Conservation (phyloP, 2,113 vertebrate species). For the Apaloderma vittatum region DNA sequence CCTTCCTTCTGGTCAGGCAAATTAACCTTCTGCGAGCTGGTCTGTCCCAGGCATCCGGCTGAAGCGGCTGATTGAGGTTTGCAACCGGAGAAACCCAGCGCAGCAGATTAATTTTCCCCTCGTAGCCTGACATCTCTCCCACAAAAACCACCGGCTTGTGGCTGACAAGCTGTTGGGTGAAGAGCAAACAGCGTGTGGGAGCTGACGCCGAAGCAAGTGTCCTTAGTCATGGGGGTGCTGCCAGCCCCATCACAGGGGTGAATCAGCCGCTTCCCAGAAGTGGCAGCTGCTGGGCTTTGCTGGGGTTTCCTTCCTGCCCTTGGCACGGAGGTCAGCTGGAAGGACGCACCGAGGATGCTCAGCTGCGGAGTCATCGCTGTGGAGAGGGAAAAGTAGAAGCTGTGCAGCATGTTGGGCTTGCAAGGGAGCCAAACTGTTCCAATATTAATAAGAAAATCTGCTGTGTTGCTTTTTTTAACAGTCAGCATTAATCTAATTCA, state of each 20-base stretch:
- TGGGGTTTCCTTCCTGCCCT: not conserved
- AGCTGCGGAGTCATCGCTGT: not conserved
- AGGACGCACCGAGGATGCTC: not conserved
- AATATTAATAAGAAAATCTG: not conserved
- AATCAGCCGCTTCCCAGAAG: not conserved
- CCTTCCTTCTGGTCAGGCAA: not conserved
- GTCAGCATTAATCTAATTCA: not conserved
- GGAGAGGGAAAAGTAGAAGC: not conserved
- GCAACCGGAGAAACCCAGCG: not conserved
- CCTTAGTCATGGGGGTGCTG: not conserved
- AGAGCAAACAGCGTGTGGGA: slow-evolving; percentile 34
- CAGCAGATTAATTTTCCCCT: not conserved
- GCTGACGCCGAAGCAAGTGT: not conserved
- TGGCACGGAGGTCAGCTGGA: not conserved
- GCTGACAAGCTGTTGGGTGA: slow-evolving; percentile 15
- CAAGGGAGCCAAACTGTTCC: not conserved
- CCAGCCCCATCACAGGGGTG: not conserved
- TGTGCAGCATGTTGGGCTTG: rapidly evolving
- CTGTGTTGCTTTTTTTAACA: not conserved
- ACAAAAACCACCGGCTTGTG: slow-evolving; percentile 40
- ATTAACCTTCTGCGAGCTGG: not conserved
- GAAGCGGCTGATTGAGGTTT: not conserved
- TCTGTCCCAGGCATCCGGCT: not conserved
- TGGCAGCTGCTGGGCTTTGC: not conserved
- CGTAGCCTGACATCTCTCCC: not conserved